Base-by-base conservation (phyloP, 1,140 invertebrate genomes). In the Aradophagus sp. region DNA sequence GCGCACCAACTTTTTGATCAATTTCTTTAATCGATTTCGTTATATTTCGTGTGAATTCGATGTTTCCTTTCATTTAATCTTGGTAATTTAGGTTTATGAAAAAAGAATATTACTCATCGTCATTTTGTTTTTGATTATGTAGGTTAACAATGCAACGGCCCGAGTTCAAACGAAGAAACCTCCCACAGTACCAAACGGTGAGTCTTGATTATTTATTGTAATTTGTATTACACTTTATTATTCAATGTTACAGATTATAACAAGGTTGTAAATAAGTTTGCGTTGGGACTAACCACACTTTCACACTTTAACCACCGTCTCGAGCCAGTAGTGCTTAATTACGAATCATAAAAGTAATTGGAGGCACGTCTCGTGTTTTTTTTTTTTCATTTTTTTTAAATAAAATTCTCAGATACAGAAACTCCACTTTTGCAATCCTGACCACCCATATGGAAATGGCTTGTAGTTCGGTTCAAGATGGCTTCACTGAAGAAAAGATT, bases 81-180 rank as follows among this genome's bases (percentile, higher is more conserved):
- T n/a, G n/a, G n/a, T n/a, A n/a, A n/a, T n/a, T n/a, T n/a, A n/a
- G n/a, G n/a, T n/a, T n/a, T n/a, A n/a, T n/a, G n/a, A n/a, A n/a
- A n/a, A n/a, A n/a, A n/a, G n/a, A n/a, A n/a, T 48, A 16, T 48
- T 32, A 34, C 31, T 26, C 5, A 35, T 11, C 11, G 1, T 31
- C 20, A 10, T 34, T 70, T 42, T 61, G 39, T 42, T 73, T 72
- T 74, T 72, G 42, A 69, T 68, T 77, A 42, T 53, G 70, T 89
- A 98, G 96, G 96, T 97, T 83, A 98, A 98, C 90, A 98, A 97
- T 89, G 96, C 96, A 74, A 98, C 96, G 78, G 96, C 96, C 76
- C 91, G 96, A 89, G 95, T 98, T 85, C 96, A 97, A 91, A 97
- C 95, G 81, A 98, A 98, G 91, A 98, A 98, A 90, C 93, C 95